phyloP scores from a whole-genome alignment of 2,797 vertebrate genomes.

The Pipistrellus nathusii region DNA sequence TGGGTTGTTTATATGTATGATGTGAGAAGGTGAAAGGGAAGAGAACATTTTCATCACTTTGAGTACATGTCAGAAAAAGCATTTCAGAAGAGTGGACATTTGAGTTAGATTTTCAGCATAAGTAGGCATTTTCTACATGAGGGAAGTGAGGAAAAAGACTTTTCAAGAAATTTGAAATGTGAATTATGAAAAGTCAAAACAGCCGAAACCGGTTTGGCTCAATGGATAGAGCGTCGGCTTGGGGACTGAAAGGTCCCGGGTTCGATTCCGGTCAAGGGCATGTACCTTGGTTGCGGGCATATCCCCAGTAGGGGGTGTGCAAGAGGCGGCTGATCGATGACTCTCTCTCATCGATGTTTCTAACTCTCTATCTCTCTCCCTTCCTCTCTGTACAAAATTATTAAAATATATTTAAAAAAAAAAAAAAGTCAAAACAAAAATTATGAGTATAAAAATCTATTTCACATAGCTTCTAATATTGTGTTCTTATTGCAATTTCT shows the following conservation, averaged over 20 bases:
- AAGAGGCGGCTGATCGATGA: no score
- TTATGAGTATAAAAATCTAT: neutral
- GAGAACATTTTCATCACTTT: neutral
- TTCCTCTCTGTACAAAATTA: no score
- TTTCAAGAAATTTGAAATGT: neutral
- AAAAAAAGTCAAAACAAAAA: slow-evolving; percentile 33
- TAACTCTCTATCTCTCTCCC: no score
- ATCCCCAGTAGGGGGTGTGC: no score
- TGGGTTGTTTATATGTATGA: neutral
- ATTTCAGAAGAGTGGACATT: neutral
- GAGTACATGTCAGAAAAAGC: neutral
- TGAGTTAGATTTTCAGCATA: neutral
- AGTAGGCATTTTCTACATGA: neutral
- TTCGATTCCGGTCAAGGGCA: no score
- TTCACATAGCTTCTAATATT: neutral
- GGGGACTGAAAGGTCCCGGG: no score
- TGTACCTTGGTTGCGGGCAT: no score
- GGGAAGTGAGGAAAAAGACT: neutral
- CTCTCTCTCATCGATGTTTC: no score
- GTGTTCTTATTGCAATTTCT: neutral
- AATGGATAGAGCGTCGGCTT: no score
- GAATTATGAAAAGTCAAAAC: neutral
- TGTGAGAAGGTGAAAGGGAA: neutral
- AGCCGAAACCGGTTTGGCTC: no score
- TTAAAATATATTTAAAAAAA: no score